Evolutionary conservation across 2,797 vertebrate genomes (phyloP).

Genomic region (Cheracebus regulus): DNA sequence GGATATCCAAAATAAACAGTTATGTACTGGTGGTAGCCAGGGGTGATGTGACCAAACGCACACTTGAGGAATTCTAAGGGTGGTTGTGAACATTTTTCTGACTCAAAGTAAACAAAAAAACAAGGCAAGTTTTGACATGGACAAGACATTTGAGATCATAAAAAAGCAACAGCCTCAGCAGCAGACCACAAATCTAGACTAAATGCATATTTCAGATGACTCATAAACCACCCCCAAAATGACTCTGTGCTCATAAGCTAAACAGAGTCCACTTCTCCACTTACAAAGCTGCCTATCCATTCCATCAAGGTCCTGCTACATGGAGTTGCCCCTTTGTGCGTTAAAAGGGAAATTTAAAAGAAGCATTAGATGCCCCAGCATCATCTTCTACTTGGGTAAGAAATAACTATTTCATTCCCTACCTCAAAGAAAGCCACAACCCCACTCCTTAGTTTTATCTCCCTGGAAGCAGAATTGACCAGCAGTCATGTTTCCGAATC

Average conservation of each 20-base stretch:
- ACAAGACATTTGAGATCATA: constrained; percentile 68
- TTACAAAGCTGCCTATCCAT: background rate
- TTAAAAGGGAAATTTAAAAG: background rate
- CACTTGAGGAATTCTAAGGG: constrained; percentile 64
- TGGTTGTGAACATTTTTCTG: constrained; percentile 42
- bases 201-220: constrained; percentile 59
- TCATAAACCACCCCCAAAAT: constrained; percentile 60
- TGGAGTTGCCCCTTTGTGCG: background rate
- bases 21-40: constrained; percentile 41
- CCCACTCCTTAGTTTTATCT: background rate
- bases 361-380: background rate
- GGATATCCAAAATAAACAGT: constrained; percentile 72
- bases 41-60: constrained; percentile 57
- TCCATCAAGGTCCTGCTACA: background rate
- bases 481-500: background rate
- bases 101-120: constrained; percentile 73
- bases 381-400: background rate
- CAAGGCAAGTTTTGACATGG: constrained; percentile 71
- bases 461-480: background rate
- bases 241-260: constrained; percentile 26
- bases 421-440: background rate
- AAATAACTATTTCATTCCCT: background rate
- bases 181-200: constrained; percentile 65
- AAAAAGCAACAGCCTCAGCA: constrained; percentile 65
- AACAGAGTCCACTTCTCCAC: constrained; percentile 17